Evolutionary conservation across 2,113 vertebrate genomes (phyloP).

Genomic region (Lagopus muta): DNA sequence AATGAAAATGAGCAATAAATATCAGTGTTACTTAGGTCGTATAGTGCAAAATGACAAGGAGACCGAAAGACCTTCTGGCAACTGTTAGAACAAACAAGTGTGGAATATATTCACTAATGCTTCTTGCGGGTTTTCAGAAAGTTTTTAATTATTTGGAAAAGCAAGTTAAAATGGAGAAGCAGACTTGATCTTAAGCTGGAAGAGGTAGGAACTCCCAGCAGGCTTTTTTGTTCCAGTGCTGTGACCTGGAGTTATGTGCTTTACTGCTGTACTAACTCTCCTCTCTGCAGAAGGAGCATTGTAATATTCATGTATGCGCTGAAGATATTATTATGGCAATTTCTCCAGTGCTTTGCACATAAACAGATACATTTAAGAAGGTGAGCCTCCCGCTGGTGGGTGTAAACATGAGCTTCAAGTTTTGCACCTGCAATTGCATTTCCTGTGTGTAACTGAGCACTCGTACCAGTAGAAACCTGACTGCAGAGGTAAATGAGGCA

Average conservation of each 20-base stretch:
- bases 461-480: not conserved
- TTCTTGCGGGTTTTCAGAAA: conserved; percentile 7
- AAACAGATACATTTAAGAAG: conserved; percentile 44
- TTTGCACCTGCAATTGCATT: conserved; percentile 59
- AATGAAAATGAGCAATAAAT: conserved; percentile 76
- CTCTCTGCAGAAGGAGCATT: not conserved
- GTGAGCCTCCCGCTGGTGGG: conserved; percentile 46
- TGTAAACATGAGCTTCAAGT: conserved; percentile 46
- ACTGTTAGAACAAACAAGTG: conserved; percentile 36
- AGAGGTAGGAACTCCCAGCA: not conserved
- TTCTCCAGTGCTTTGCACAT: conserved; percentile 60
- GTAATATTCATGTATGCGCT: conserved; percentile 30
- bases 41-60: conserved; percentile 63
- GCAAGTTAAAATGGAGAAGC: not conserved
- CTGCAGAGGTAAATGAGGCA: conserved; percentile 43
- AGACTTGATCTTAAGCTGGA: not conserved
- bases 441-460: conserved; percentile 3
- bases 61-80: conserved; percentile 68
- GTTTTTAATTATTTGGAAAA: conserved; percentile 14
- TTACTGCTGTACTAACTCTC: not conserved
- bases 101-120: not conserved
- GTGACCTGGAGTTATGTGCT: not conserved
- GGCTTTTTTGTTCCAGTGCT: not conserved
- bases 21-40: conserved; percentile 74
- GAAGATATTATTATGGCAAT: conserved; percentile 30